These are phyloP conservation scores for Drosophila nikananu DNA, from an alignment of 1,140 invertebrate species.

Conservation along the genomic window DNA sequence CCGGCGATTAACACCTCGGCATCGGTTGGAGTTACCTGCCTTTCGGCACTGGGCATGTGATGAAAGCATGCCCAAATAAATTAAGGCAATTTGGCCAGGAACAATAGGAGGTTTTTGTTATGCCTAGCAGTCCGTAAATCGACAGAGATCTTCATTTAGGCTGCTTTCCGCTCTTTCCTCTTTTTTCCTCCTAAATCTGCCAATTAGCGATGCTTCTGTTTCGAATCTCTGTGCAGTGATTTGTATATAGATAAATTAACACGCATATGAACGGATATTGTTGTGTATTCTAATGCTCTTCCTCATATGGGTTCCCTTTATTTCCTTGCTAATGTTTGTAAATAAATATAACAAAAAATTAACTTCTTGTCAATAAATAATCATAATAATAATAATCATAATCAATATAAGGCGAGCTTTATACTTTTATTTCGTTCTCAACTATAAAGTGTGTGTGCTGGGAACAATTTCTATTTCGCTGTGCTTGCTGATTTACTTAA, in stretches of 20 bases:
- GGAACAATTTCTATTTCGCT: background rate
- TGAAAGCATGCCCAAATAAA: conserved; percentile 66
- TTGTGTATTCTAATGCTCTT: conserved; percentile 1
- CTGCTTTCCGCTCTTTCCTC: conserved; percentile 11
- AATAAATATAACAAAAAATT: background rate
- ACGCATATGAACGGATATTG: conserved; percentile 7
- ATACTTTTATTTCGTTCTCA: background rate
- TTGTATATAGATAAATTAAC: conserved; percentile 47
- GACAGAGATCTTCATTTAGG: conserved; percentile 48
- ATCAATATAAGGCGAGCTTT: background rate
- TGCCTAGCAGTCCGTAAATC: conserved; percentile 56
- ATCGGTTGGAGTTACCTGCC: conserved; percentile 27
- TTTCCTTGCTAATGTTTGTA: background rate
- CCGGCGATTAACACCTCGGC: conserved; percentile 59
- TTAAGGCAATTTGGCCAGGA: conserved; percentile 65
- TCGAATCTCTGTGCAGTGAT: conserved; percentile 6
- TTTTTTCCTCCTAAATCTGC: conserved; percentile 37
- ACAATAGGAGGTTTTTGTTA: conserved; percentile 52
- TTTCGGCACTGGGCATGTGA: conserved; percentile 43
- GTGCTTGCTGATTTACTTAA: background rate
- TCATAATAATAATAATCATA: background rate
- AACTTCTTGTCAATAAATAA: background rate
- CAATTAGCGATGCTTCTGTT: conserved; percentile 55
- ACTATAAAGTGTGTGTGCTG: background rate
- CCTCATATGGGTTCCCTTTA: background rate